Evolutionary conservation across 2,888 invertebrate genomes (phyloP).

Genomic region (Dimorphilus gyrociliatus): DNA sequence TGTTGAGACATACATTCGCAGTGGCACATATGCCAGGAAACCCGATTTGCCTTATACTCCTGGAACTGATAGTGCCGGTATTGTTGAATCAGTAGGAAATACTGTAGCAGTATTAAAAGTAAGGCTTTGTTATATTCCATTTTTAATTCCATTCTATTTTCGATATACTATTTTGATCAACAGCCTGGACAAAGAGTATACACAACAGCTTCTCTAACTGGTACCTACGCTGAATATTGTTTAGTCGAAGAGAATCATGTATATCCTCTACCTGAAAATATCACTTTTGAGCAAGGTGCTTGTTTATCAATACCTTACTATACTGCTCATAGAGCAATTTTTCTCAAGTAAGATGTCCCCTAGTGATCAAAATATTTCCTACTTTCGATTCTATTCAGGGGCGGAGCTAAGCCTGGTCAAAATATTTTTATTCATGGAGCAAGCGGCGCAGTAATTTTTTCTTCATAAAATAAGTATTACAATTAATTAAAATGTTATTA

Average conservation of each 20-base stretch:
- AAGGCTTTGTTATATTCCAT: too few species aligned
- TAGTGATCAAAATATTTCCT: conserved; percentile 1
- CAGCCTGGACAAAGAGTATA: too few species aligned
- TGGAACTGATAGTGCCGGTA: conserved; percentile 44
- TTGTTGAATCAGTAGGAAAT: conserved; percentile 39
- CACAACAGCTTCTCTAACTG: too few species aligned
- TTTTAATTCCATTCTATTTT: too few species aligned
- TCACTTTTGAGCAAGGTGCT: conserved; percentile 43
- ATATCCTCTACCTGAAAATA: conserved; percentile 32
- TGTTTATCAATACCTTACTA: conserved; percentile 43
- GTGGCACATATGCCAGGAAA: conserved; percentile 36
- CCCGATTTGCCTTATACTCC: conserved; percentile 43
- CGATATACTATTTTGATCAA: too few species aligned
- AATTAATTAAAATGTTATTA: too few species aligned
- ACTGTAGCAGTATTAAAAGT: conserved; percentile 38
- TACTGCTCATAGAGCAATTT: conserved; percentile 44
- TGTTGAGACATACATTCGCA: conserved; percentile 44
- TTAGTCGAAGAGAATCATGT: conserved; percentile 26
- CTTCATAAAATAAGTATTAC: too few species aligned
- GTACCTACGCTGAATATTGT: conserved; percentile 41
- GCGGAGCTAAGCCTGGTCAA: conserved; percentile 35
- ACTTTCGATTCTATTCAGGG: conserved; percentile 30
- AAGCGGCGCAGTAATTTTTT: conserved; percentile 38
- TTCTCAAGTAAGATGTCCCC: conserved; percentile 39
- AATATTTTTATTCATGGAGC: conserved; percentile 45